Conservation (phyloP, 2,113 vertebrate genomes). For the Prunella himalayana region DNA sequence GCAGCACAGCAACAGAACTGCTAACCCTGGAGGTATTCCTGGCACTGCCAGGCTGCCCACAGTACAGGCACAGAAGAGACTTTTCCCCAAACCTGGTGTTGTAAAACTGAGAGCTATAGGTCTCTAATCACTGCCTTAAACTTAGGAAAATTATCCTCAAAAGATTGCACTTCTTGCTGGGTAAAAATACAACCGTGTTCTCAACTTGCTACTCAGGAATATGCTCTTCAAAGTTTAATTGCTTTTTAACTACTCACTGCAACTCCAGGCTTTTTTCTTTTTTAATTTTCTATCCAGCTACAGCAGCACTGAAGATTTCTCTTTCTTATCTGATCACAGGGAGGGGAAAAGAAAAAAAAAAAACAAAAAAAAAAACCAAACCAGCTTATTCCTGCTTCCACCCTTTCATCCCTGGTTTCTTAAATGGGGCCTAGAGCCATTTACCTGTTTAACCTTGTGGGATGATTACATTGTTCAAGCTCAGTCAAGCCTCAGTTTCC, state of each 20-base stretch:
- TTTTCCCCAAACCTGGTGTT: not conserved
- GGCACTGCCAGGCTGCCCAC: not conserved
- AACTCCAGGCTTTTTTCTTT: not conserved
- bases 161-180: not conserved
- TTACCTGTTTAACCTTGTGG: not conserved
- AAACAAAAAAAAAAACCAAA: not conserved
- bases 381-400: slow-evolving; percentile 5
- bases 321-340: slow-evolving; percentile 26
- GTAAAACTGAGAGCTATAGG: not conserved
- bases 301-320: not conserved
- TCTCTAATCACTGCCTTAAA: not conserved
- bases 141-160: not conserved
- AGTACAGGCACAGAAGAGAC: not conserved
- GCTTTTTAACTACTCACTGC: not conserved
- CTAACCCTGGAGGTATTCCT: not conserved
- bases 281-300: not conserved
- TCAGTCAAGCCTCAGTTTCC: not conserved
- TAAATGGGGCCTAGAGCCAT: slow-evolving; percentile 14
- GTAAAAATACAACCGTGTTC: not conserved
- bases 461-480: slow-evolving; percentile 16
- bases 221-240: not conserved
- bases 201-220: not conserved
- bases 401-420: slow-evolving; percentile 37
- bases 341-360: not conserved
- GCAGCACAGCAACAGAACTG: not conserved